Evolutionary conservation across 2,113 vertebrate genomes (phyloP).

Genomic region (Alosa alosa): DNA sequence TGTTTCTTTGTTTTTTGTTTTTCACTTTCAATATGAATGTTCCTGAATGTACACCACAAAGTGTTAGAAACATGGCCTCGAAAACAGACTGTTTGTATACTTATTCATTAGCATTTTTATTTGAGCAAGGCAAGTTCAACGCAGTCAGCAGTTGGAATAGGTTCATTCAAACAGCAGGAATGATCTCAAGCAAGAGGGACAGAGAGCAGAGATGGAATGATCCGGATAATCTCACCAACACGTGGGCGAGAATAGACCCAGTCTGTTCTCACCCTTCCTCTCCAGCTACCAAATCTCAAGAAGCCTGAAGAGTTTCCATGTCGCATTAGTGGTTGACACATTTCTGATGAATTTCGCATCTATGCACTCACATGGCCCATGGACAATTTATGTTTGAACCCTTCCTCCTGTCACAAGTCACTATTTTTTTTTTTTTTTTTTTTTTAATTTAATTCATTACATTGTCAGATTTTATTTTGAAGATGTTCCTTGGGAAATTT

Average conservation of each 20-base stretch:
- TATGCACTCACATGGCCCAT: slow-evolving; percentile 69
- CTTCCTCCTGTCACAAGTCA: slow-evolving; percentile 1
- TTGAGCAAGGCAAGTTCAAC: slow-evolving; percentile 66
- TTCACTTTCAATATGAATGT: slow-evolving; percentile 70
- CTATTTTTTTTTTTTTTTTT: slow-evolving; percentile 51
- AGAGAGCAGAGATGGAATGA: background rate
- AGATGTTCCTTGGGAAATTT: slow-evolving; percentile 43
- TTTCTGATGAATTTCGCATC: slow-evolving; percentile 69
- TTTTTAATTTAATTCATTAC: slow-evolving; percentile 54
- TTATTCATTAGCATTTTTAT: slow-evolving; percentile 51
- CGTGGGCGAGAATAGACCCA: slow-evolving; percentile 16
- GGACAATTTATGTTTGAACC: slow-evolving; percentile 23
- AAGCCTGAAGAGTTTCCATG: slow-evolving; percentile 43
- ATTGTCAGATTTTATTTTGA: slow-evolving; percentile 37
- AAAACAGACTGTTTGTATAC: slow-evolving; percentile 57
- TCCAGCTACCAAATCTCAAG: slow-evolving; percentile 52
- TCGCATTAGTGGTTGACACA: slow-evolving; percentile 73
- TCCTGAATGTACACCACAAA: slow-evolving; percentile 73
- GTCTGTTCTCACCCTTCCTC: slow-evolving; percentile 52
- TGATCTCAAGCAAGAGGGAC: background rate
- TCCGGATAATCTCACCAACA: slow-evolving; percentile 26
- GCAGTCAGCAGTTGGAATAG: slow-evolving; percentile 46
- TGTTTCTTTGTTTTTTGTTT: slow-evolving; percentile 50
- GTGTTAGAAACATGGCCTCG: slow-evolving; percentile 61
- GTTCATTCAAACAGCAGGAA: slow-evolving; percentile 13